Percentiles rank a stretch among this genome's conserved stretches.
These are phyloP conservation scores for Prunella fulvescens DNA, from an alignment of 2,113 vertebrate genomes.

Conservation along the genomic window DNA sequence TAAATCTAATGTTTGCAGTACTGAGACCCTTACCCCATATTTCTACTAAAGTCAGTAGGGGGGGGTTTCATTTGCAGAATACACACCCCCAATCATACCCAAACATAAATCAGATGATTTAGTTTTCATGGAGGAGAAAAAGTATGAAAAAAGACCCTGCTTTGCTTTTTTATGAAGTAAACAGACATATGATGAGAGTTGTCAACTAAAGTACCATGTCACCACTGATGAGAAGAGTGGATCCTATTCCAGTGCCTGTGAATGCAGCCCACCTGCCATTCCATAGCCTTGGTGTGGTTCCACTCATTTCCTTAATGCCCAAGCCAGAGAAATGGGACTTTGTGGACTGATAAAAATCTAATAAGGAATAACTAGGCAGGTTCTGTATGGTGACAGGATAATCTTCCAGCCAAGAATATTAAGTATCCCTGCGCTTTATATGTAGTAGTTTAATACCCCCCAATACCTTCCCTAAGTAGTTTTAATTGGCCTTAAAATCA, in stretches of 20 bases:
- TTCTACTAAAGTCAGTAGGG: background rate
- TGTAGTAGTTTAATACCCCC: background rate
- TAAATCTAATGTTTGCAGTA: background rate
- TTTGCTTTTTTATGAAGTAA: background rate
- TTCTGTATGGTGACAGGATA: background rate
- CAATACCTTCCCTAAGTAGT: background rate
- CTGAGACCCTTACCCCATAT: background rate
- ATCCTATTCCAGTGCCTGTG: background rate
- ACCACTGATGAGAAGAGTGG: background rate
- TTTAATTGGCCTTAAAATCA: conserved; percentile 4
- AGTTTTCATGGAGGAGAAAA: background rate
- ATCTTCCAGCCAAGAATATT: background rate
- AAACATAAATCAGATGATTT: background rate
- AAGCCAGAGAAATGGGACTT: background rate
- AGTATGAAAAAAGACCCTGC: background rate
- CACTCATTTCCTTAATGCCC: background rate
- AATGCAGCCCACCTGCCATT: background rate
- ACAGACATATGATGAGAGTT: background rate
- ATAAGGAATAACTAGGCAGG: background rate
- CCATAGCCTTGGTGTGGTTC: background rate
- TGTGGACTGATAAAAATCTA: conserved; percentile 16
- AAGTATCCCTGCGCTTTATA: background rate
- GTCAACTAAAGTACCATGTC: background rate
- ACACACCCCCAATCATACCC: background rate
- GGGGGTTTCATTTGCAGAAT: background rate